Base-by-base conservation (phyloP, 1,140 invertebrate genomes). In the Gerris buenoi region DNA sequence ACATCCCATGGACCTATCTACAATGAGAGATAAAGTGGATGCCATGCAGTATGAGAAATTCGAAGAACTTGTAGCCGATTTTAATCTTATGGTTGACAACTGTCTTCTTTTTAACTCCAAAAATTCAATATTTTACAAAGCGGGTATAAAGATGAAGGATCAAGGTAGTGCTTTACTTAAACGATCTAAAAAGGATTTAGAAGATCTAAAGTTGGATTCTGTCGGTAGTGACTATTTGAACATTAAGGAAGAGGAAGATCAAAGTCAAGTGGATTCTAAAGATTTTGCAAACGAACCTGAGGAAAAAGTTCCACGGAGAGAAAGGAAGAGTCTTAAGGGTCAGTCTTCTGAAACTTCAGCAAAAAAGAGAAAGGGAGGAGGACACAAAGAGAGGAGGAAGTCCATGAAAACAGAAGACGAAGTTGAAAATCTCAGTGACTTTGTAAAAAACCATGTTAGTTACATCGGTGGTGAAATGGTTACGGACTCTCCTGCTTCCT, bases 21-120 rank as follows among this genome's bases (percentile, higher is more conserved):
- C 93, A 0, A 98, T 98, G 90, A 77, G 81, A 71, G 79, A 79
- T 64, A 86, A 86, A 74, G 74, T 85, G 15, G 76, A 82, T 58
- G 61, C 70, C 22, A 80, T 81, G 70, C 71, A 80, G 66, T 87
- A 87, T 74, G 71, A 69, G 2, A 86, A 83, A 26, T 79, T 98
- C 33, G 85, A 88, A 65, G 83, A 87, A n/a, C 87, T 98, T 73
- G 89, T 95, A 75, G 78, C 78, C 0, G 96, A 98, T 79, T 97
- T 98, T 75, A 86, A 89, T 72, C 79, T 97, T 0, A 97, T 98
- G 87, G 91, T 97, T 27, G 85, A 86, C 66, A 98, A 97, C 76
- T 98, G 95, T 76, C 81, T 95, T 67, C 88, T 86, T 0, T 98
- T 97, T 74, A 97, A 98, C 79, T 88, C 91, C 65, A 94, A 93